These are phyloP conservation scores for Limenitis camilla DNA, from an alignment of 2,888 invertebrate genomes.

Conservation along the genomic window DNA sequence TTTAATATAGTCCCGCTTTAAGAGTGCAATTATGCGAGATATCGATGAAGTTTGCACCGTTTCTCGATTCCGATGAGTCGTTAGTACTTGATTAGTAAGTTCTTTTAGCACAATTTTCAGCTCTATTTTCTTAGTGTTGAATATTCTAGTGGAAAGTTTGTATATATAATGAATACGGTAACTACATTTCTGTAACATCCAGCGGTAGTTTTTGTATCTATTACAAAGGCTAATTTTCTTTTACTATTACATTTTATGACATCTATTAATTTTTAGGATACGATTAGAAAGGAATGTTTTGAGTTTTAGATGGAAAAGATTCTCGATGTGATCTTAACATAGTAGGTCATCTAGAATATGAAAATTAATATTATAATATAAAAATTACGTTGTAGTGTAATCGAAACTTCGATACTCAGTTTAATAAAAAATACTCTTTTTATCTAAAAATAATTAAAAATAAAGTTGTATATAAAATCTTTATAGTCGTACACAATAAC, in stretches of 20 bases:
- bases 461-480: too few relatives aligned
- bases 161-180: constrained; percentile 3
- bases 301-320: too few relatives aligned
- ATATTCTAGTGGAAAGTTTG: constrained; percentile 5
- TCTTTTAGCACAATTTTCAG: constrained; percentile 20
- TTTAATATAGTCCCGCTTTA: constrained; percentile 54
- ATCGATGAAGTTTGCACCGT: constrained; percentile 31
- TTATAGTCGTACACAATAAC: too few relatives aligned
- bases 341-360: too few relatives aligned
- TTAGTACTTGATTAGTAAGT: constrained; percentile 36
- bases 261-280: too few relatives aligned
- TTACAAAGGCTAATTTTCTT: neutral
- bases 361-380: too few relatives aligned
- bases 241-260: neutral
- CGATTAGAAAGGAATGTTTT: too few relatives aligned
- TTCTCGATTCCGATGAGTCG: constrained; percentile 34
- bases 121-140: constrained; percentile 17
- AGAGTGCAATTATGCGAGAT: constrained; percentile 47
- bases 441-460: too few relatives aligned
- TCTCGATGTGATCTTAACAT: too few relatives aligned
- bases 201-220: neutral
- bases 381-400: too few relatives aligned
- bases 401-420: too few relatives aligned
- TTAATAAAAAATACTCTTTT: too few relatives aligned
- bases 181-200: neutral